Evolutionary conservation across 2,113 vertebrate genomes (phyloP).

Genomic region (Arvicanthis niloticus): DNA sequence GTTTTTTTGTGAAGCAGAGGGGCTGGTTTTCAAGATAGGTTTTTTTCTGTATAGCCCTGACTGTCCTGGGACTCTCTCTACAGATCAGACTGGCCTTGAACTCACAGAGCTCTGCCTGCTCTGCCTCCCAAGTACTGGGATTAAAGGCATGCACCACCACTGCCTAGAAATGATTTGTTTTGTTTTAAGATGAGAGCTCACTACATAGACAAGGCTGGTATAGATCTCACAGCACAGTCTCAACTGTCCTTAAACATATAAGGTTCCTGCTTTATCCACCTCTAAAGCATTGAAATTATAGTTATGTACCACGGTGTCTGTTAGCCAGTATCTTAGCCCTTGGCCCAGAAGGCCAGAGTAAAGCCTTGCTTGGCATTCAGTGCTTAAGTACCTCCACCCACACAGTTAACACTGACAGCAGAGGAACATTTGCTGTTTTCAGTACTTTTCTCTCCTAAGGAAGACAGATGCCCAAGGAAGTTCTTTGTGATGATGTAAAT

Average conservation of each 20-base stretch:
- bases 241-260: neutral
- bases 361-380: neutral
- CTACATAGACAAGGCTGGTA: neutral
- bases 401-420: neutral
- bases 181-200: neutral
- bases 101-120: neutral
- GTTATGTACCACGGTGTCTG: neutral
- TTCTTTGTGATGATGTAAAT: slow-evolving; percentile 36
- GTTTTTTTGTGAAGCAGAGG: neutral
- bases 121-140: neutral
- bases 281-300: neutral
- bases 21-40: neutral
- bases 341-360: neutral
- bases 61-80: neutral
- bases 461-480: neutral
- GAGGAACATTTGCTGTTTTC: neutral
- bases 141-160: neutral
- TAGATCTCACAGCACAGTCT: neutral
- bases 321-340: too few species aligned
- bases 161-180: neutral
- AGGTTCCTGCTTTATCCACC: neutral
- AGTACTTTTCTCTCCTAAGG: neutral
- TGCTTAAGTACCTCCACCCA: neutral
- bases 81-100: neutral
- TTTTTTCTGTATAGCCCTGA: neutral